Evolutionary conservation across 2,797 vertebrate genomes (phyloP).

Genomic region (Lerista edwardsae): DNA sequence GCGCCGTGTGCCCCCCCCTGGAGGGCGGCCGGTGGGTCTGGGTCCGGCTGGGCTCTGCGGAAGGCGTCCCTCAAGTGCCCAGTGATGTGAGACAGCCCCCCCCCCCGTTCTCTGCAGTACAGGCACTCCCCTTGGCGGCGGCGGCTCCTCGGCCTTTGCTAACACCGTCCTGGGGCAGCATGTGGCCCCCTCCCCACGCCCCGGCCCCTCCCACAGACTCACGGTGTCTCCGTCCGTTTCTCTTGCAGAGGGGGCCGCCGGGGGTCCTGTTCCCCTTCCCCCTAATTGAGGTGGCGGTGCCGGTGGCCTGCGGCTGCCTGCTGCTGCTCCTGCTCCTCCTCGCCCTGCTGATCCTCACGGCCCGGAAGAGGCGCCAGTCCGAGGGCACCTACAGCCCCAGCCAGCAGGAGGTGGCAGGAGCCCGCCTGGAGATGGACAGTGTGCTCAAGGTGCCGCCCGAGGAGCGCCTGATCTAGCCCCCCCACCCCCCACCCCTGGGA

Average conservation of each 20-base stretch:
- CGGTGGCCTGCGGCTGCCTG: conserved; percentile 87
- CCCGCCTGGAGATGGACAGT: conserved; percentile 96
- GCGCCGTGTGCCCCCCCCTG: too few species aligned
- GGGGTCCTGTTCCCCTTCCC: conserved; percentile 84
- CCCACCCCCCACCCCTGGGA: too few species aligned
- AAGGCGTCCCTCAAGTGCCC: not conserved
- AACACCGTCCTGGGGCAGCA: not conserved
- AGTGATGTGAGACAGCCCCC: not conserved
- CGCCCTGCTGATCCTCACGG: conserved; percentile 89
- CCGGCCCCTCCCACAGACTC: conserved; percentile 39
- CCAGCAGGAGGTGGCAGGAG: conserved; percentile 94
- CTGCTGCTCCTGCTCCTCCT: conserved; percentile 87
- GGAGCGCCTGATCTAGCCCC: conserved; percentile 92
- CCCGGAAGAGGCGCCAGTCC: conserved; percentile 93
- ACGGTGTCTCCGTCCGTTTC: conserved; percentile 65
- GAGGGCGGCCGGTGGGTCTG: too few species aligned
- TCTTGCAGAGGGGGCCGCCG: conserved; percentile 84
- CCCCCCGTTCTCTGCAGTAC: not conserved
- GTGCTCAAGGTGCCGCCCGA: conserved; percentile 97
- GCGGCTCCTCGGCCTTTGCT: too few species aligned
- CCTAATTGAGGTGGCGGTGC: conserved; percentile 89
- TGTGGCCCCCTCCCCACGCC: not conserved
- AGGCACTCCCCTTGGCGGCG: not conserved
- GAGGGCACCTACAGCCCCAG: conserved; percentile 99
- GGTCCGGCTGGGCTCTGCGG: too few species aligned